Evolutionary conservation across 2,113 vertebrate species (phyloP), one percentile per base, ranked within the genome.

Genomic region (Gallinago undulata): DNA sequence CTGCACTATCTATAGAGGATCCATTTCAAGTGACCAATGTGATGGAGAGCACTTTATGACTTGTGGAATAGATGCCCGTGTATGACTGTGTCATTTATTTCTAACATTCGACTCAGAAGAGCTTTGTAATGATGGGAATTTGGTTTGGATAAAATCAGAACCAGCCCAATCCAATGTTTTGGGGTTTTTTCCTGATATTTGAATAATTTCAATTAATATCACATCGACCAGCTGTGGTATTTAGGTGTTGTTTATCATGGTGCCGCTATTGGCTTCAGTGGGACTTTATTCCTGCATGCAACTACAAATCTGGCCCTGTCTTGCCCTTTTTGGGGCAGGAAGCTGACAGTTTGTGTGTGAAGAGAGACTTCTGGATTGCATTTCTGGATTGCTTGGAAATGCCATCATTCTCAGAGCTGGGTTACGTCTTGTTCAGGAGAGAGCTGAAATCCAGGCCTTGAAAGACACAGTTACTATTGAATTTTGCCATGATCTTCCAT

Each of bases 141-240:
- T 1, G 57, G 84, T 94, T 96, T 94, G 95, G 94, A 79, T 89
- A 89, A 94, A 91, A 95, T 96, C 96, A 97, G 95, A 97, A 96
- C 96, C 95, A 97, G 96, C 19, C 39, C 2, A 5, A 91, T 57
- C 11, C 70, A 63, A 91, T 62, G 7, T 60, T 37, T 73, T 22
- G 55, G 17, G 9, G 6, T n/a, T 66, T 80, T 43, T 73, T 41
- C 5, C 33, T 76, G 27, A 27, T 68, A 21, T 12, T 55, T 67
- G 17, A 83, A 76, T 79, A 0, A 63, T 62, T 91, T 75, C 7
- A 37, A 62, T 63, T 47, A 66, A 62, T 5, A 75, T 86, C 27
- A 48, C 51, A 6, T 70, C 27, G 8, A 62, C 27, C 19, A 50
- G 47, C 39, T 74, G 24, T 68, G 35, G 13, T 24, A 75, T 89